Percentiles rank a stretch among this genome's conserved stretches.
These are phyloP conservation scores for Oryzias sinensis DNA, from an alignment of 2,797 vertebrate species.

Conservation along the genomic window DNA sequence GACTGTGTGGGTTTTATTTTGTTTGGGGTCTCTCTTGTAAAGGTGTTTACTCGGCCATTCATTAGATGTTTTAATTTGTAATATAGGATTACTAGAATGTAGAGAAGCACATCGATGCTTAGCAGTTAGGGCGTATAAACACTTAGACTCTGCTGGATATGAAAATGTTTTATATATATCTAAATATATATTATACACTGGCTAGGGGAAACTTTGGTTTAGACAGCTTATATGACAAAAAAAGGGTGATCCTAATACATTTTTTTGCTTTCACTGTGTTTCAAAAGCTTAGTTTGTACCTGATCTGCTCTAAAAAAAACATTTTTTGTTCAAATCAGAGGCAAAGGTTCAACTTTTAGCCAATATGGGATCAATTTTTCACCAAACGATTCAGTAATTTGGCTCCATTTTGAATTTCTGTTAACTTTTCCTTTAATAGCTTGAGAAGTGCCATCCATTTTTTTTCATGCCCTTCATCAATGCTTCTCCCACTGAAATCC, in stretches of 20 bases:
- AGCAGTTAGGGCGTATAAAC: slow-evolving; percentile 70
- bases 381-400: slow-evolving; percentile 27
- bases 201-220: slow-evolving; percentile 81
- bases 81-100: slow-evolving; percentile 73
- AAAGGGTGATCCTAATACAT: slow-evolving; percentile 75
- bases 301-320: slow-evolving; percentile 51
- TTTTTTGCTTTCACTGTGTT: slow-evolving; percentile 72
- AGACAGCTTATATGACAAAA: slow-evolving; percentile 81
- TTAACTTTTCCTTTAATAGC: slow-evolving; percentile 58
- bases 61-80: slow-evolving; percentile 53
- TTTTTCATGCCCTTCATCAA: slow-evolving; percentile 1
- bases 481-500: slow-evolving; percentile 54
- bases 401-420: slow-evolving; percentile 44
- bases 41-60: slow-evolving; percentile 44
- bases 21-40: slow-evolving; percentile 45
- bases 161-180: slow-evolving; percentile 71
- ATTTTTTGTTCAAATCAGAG: slow-evolving; percentile 47
- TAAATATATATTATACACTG: slow-evolving; percentile 73
- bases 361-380: slow-evolving; percentile 51
- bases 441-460: slow-evolving; percentile 61
- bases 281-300: slow-evolving; percentile 82
- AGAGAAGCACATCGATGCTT: slow-evolving; percentile 80
- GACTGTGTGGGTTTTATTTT: slow-evolving; percentile 26
- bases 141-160: slow-evolving; percentile 81
- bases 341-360: slow-evolving; percentile 32